These are phyloP conservation scores for Drosophila ochracea DNA, from an alignment of 2,888 invertebrate species.

Conservation along the genomic window DNA sequence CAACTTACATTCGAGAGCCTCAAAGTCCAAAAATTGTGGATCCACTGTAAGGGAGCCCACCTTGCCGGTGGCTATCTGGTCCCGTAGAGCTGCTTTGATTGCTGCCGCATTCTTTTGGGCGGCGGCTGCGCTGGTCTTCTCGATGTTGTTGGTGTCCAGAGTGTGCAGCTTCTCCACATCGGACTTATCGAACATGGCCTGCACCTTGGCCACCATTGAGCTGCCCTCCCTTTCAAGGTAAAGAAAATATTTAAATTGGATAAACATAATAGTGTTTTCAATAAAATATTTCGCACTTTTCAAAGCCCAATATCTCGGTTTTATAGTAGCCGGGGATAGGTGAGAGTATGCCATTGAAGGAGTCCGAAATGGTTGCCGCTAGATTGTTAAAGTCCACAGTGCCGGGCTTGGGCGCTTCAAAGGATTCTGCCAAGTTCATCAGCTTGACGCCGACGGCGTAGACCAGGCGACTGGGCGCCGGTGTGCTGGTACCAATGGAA, in stretches of 20 bases:
- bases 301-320: constrained; percentile 89
- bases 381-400: constrained; percentile 90
- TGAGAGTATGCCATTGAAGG: constrained; percentile 88
- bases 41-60: constrained; percentile 93
- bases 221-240: constrained; percentile 86
- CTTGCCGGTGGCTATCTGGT: constrained; percentile 90
- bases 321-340: constrained; percentile 90
- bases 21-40: constrained; percentile 91
- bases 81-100: constrained; percentile 88
- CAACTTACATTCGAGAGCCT: constrained; percentile 89
- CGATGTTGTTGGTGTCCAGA: constrained; percentile 76
- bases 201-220: constrained; percentile 91
- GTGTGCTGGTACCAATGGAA: constrained; percentile 86
- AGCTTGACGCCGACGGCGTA: constrained; percentile 91
- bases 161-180: constrained; percentile 88
- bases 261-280: background rate
- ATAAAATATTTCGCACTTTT: constrained; percentile 87
- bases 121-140: constrained; percentile 60
- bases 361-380: constrained; percentile 88
- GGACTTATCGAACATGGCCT: constrained; percentile 90
- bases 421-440: constrained; percentile 91
- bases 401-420: constrained; percentile 90
- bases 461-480: constrained; percentile 88
- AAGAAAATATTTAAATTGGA: background rate
- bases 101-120: constrained; percentile 75